phyloP scores from a whole-genome alignment of 2,797 vertebrate genomes.

The Bovichtus diacanthus region DNA sequence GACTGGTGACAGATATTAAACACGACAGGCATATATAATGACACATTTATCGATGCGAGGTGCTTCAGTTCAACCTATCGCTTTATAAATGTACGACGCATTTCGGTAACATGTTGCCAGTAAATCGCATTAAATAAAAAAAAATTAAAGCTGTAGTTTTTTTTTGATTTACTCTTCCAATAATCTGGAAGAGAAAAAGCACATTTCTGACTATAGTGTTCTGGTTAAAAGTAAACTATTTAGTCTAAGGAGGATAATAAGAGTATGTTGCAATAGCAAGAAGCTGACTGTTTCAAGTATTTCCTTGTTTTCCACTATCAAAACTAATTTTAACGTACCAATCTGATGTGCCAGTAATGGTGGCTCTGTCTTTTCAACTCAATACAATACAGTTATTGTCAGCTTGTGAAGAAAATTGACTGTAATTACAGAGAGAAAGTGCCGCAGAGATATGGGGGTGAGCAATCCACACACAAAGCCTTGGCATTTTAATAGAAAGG shows the following conservation, averaged over 20 bases:
- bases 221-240: conserved; percentile 33
- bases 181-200: conserved; percentile 40
- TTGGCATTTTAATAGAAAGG: conserved; percentile 71
- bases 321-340: conserved; percentile 34
- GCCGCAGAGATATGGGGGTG: conserved; percentile 39
- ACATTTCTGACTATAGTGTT: conserved; percentile 20
- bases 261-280: conserved; percentile 23
- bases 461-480: conserved; percentile 58
- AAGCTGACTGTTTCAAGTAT: conserved; percentile 30
- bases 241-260: conserved; percentile 13
- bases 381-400: conserved; percentile 67
- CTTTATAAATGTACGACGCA: conserved; percentile 42
- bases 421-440: conserved; percentile 64
- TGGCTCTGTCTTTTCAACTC: conserved; percentile 58
- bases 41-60: conserved; percentile 27
- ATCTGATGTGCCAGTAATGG: conserved; percentile 29
- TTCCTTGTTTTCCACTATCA: conserved; percentile 41
- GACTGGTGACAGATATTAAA: conserved; percentile 25
- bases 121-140: conserved; percentile 27
- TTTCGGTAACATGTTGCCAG: conserved; percentile 41
- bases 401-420: conserved; percentile 59
- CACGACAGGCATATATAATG: conserved; percentile 24
- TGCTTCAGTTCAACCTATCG: conserved; percentile 13
- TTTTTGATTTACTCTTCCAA: conserved; percentile 60
- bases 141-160: no score